A percentile compares a stretch with the other conserved stretches of the same genome.
These are phyloP conservation scores for Lota lota DNA, from an alignment of 2,113 vertebrate species.

Conservation along the genomic window DNA sequence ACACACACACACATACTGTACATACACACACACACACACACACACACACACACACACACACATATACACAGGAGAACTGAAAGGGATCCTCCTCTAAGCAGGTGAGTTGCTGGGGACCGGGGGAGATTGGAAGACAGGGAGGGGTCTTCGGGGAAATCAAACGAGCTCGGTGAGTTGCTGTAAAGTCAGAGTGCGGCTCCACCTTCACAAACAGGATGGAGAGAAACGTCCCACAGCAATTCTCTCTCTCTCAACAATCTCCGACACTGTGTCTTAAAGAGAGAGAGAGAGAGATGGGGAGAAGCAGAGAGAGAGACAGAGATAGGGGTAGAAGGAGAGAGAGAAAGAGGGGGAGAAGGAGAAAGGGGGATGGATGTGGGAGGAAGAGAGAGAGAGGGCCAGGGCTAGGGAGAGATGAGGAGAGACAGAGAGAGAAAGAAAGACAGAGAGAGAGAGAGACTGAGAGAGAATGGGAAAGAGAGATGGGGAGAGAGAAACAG, in stretches of 20 bases:
- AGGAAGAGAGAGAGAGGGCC: no score
- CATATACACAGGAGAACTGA: constrained; percentile 22
- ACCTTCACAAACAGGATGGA: constrained; percentile 50
- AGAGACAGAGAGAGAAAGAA: no score
- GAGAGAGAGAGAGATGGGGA: constrained; percentile 13
- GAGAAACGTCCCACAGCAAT: constrained; percentile 62
- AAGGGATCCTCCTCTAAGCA: constrained; percentile 42
- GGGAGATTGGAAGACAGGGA: constrained; percentile 58
- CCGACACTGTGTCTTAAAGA: constrained; percentile 35
- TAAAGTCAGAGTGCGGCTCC: constrained; percentile 57
- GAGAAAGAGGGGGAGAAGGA: constrained; percentile 51
- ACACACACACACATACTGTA: not conserved
- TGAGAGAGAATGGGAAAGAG: constrained; percentile 20
- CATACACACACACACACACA: no score
- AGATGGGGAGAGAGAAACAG: constrained; percentile 67
- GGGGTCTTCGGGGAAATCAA: constrained; percentile 73
- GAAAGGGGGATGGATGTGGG: not conserved
- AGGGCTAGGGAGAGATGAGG: no score
- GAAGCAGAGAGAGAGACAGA: constrained; percentile 27
- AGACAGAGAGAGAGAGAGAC: constrained; percentile 20
- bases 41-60: no score
- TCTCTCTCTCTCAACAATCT: constrained; percentile 36
- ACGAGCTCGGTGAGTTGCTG: constrained; percentile 51
- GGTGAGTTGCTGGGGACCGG: constrained; percentile 34
- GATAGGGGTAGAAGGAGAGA: constrained; percentile 70